Conservation (phyloP, 2,888 invertebrate species). For the Agrotis clavis region DNA sequence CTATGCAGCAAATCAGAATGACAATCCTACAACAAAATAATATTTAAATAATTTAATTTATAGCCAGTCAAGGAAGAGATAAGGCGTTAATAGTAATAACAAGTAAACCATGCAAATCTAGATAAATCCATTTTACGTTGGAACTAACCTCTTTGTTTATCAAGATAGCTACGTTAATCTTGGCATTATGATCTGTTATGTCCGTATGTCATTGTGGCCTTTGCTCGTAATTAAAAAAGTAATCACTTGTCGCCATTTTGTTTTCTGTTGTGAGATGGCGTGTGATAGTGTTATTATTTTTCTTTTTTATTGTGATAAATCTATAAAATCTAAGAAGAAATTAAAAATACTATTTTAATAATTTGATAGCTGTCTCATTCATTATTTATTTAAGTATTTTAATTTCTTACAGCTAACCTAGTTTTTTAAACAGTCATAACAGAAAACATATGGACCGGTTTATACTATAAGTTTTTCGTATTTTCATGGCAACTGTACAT, state of each 20-base stretch:
- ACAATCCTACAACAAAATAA: conserved; percentile 6
- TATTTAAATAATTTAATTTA: conserved; percentile 28
- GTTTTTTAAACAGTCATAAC: no score
- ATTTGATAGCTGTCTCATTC: no score
- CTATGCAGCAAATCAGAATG: conserved; percentile 17
- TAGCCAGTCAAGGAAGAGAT: conserved; percentile 40
- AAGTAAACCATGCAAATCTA: conserved; percentile 51
- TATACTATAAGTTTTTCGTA: no score
- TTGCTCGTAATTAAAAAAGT: conserved; percentile 27
- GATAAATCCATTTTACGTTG: conserved; percentile 35
- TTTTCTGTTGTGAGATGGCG: conserved; percentile 15
- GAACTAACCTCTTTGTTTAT: conserved; percentile 60
- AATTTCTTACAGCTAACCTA: no score
- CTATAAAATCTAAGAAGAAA: background rate
- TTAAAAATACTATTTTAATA: no score
- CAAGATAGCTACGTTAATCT: conserved; percentile 51
- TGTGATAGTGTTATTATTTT: conserved; percentile 1
- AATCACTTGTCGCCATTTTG: conserved; percentile 10
- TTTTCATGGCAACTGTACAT: no score
- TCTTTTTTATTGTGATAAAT: background rate
- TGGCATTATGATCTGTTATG: conserved; percentile 33
- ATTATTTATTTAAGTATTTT: no score
- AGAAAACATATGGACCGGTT: no score
- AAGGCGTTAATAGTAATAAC: conserved; percentile 31
- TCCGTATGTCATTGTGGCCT: conserved; percentile 14